Conservation (phyloP, 1,140 invertebrate species). For the Chironomus tepperi region DNA sequence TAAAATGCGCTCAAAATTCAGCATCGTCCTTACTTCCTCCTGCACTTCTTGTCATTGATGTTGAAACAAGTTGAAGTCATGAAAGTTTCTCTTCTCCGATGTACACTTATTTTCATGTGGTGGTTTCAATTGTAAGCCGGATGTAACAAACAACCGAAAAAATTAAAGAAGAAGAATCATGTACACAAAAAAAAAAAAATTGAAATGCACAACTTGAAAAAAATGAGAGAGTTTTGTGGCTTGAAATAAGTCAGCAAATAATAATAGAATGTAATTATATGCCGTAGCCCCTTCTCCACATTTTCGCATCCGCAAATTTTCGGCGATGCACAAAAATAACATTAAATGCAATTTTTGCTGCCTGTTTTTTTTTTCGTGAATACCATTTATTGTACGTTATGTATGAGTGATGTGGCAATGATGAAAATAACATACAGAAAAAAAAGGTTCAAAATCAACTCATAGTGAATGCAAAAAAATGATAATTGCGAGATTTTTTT, state of each 20-base stretch:
- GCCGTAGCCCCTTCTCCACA: not conserved
- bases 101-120: too few relatives aligned
- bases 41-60: too few relatives aligned
- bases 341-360: not conserved
- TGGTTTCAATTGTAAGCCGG: too few relatives aligned
- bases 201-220: not conserved
- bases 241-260: not conserved
- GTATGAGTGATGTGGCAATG: not conserved
- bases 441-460: not conserved
- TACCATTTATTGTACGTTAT: not conserved
- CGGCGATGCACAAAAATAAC: slow-evolving; percentile 1
- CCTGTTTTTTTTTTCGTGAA: not conserved
- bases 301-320: too few relatives aligned
- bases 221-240: not conserved
- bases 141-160: slow-evolving; percentile 19
- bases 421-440: not conserved
- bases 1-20: too few relatives aligned
- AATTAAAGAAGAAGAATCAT: not conserved
- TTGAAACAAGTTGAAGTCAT: too few relatives aligned
- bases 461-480: not conserved
- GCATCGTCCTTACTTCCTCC: too few relatives aligned
- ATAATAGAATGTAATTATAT: slow-evolving; percentile 10
- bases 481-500: not conserved
- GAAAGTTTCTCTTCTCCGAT: too few relatives aligned
- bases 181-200: slow-evolving; percentile 25